phyloP scores from a whole-genome alignment of 2,113 vertebrate genomes.

The Oplegnathus fasciatus region DNA sequence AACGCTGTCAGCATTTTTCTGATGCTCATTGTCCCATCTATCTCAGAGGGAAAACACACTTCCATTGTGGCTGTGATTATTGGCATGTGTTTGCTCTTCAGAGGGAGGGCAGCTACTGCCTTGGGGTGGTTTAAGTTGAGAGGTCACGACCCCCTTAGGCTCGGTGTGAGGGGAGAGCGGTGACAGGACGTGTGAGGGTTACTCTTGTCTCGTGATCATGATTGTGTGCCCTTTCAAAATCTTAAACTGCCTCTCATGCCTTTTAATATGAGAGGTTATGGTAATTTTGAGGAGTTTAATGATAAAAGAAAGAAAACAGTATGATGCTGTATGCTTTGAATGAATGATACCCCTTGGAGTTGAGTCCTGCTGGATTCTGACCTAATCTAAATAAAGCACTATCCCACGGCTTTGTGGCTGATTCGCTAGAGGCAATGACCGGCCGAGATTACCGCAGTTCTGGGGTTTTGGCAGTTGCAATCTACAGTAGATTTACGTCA shows the following conservation, averaged over 20 bases:
- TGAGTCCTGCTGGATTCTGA: constrained; percentile 45
- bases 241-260: background rate
- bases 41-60: constrained; percentile 37
- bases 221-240: background rate
- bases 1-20: constrained; percentile 42
- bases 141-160: constrained; percentile 43
- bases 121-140: constrained; percentile 8
- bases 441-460: constrained; percentile 69
- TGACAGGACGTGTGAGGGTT: constrained; percentile 17
- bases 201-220: constrained; percentile 2
- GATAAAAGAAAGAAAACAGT: constrained; percentile 7
- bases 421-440: constrained; percentile 39
- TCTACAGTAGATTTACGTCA: constrained; percentile 70
- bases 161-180: constrained; percentile 14
- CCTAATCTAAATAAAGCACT: constrained; percentile 71
- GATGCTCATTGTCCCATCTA: constrained; percentile 24
- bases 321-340: constrained; percentile 37
- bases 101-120: constrained; percentile 23
- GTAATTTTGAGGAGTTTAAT: background rate
- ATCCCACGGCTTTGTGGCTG: constrained; percentile 61
- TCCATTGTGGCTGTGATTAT: constrained; percentile 40
- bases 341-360: constrained; percentile 35
- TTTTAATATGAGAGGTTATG: background rate
- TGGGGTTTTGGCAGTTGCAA: constrained; percentile 64
- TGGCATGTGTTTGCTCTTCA: constrained; percentile 28